Evolutionary conservation across 2,888 invertebrate genomes (phyloP).

Genomic region (Liodrosophila aerea): DNA sequence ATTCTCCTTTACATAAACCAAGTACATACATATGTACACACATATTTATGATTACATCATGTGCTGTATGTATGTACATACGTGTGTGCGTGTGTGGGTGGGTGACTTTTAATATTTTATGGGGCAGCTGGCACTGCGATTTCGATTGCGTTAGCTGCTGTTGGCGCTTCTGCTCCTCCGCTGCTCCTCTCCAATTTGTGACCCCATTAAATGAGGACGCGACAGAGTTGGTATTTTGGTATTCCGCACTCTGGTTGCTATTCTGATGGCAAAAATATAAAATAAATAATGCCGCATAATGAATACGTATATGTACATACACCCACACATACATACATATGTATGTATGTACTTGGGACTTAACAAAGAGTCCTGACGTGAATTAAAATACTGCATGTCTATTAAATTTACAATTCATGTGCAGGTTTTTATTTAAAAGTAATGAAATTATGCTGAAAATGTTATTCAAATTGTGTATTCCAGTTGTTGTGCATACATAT

Average conservation of each 20-base stretch:
- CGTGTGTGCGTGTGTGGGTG: slow-evolving; percentile 13
- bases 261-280: slow-evolving; percentile 18
- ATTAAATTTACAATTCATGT: too few relatives aligned
- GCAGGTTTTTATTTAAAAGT: too few relatives aligned
- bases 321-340: too few relatives aligned
- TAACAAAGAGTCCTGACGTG: too few relatives aligned
- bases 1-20: background rate
- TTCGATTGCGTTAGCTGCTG: slow-evolving; percentile 33
- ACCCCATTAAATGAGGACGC: slow-evolving; percentile 16
- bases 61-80: slow-evolving; percentile 5
- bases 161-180: background rate
- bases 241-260: background rate
- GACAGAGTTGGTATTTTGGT: slow-evolving; percentile 4
- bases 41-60: slow-evolving; percentile 57
- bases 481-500: too few relatives aligned
- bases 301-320: slow-evolving; percentile 4
- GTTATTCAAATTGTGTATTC: too few relatives aligned
- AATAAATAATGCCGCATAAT: slow-evolving; percentile 29
- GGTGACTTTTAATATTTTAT: slow-evolving; percentile 67
- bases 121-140: slow-evolving; percentile 61
- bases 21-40: slow-evolving; percentile 3
- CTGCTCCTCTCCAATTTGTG: slow-evolving; percentile 17
- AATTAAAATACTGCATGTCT: too few relatives aligned
- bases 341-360: too few relatives aligned
- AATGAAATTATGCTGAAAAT: too few relatives aligned